phyloP scores from a whole-genome alignment of 2,888 invertebrate genomes.

The Hartigia nigra region DNA sequence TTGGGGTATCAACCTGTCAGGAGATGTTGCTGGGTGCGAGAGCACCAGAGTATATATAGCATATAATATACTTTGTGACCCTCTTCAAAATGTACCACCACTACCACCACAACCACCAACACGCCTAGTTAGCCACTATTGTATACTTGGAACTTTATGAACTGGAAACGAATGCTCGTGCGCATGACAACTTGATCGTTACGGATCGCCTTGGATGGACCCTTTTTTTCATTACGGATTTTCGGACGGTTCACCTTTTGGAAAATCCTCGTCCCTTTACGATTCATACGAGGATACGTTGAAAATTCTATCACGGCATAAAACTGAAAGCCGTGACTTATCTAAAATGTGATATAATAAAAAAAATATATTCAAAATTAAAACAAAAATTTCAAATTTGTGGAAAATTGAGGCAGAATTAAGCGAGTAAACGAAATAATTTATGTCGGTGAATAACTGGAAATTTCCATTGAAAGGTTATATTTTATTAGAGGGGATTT shows the following conservation, averaged over 20 bases:
- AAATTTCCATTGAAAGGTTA: background rate
- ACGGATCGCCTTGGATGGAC: slow-evolving; percentile 18
- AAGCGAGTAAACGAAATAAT: background rate
- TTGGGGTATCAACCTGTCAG: slow-evolving; percentile 54
- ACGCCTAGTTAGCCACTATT: slow-evolving; percentile 61
- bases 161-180: slow-evolving; percentile 50
- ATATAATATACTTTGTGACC: slow-evolving; percentile 53
- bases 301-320: background rate
- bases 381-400: background rate
- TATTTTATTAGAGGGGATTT: background rate
- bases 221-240: slow-evolving; percentile 16
- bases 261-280: background rate
- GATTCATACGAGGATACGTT: slow-evolving; percentile 16
- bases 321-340: background rate
- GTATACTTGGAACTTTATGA: slow-evolving; percentile 48
- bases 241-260: slow-evolving; percentile 14
- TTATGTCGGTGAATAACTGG: background rate
- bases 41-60: slow-evolving; percentile 30
- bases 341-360: background rate
- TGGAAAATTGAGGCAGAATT: background rate
- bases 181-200: slow-evolving; percentile 54
- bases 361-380: too few species aligned
- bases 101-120: slow-evolving; percentile 41
- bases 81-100: slow-evolving; percentile 49
- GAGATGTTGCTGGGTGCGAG: slow-evolving; percentile 46